Base-by-base conservation (phyloP, 2,888 invertebrate genomes). In the Ochropleura leucogaster region DNA sequence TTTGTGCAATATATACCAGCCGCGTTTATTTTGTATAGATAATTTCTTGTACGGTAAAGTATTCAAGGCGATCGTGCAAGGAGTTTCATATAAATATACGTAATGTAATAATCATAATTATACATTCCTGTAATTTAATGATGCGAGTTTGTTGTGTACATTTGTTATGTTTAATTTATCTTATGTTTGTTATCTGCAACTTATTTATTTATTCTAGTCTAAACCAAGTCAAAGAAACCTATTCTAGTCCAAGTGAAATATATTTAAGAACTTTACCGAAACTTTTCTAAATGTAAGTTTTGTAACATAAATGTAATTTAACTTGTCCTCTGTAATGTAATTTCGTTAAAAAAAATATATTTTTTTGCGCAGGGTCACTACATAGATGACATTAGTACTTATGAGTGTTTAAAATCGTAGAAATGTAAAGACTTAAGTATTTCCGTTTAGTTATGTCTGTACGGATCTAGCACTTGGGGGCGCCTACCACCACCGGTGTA, bases 81-180 rank as follows among this genome's bases (percentile, higher is more conserved):
- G 62, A 67, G 72, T 76, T 74, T 74, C 71, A 72, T 79, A 75
- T 73, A 71, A 81, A 85, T 72, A 83, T 79, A 76, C 76, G 74
- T 81, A 74, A 82, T 77, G 73, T 87, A 83, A 84, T 80, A 86
- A 84, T 81, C 77, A 83, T 85, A 89, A 85, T 30, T 85, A 89
- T 89, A 92, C 92, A 93, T 93, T 93, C 93, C 92, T 91, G 60
- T 90, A 89, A 89, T 88, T 80, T 90, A 87, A 85, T 85, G 83
- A 81, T 76, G 88, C 77, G 85, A 86, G 85, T 88, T 89, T 90
- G 90, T 91, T 90, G 84, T 85, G 85, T 87, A 87, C 76, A 82
- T 80, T 89, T 91, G 90, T 92, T 88, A 85, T 79, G 87, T 90
- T 90, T 91, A 88, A 88, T 91, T 92, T 90, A 90, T 90, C 88